Base-by-base conservation (phyloP, 1,140 invertebrate species). In the Ridgeia piscesae region DNA sequence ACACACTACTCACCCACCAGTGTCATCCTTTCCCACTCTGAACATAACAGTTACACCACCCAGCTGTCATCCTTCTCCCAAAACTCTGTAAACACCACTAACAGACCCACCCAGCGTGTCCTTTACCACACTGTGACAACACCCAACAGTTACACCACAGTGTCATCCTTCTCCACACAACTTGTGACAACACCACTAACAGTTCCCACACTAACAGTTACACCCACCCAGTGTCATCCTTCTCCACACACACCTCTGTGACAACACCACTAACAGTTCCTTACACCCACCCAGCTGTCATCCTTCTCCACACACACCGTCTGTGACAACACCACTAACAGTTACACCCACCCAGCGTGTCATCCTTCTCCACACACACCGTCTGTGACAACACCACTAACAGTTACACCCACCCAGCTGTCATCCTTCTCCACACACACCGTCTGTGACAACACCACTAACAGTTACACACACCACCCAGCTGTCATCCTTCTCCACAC, bases 251-350 rank as follows among this genome's bases (percentile, higher is more conserved):
- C 33, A 77, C 58, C 27, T 77, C 58, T 77, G 58, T 77, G 58
- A 6, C 58, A 77, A 77, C 58, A 77, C 2, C 58, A 77, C 58
- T 77, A 77, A 77, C 89, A 33, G n/a, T n/a, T n/a, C n/a, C 89
- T 42, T 42, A 42, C 42, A 42, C 42, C 99, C 99, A 93, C 99
- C 99, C 14, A 99, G 96, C 0, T 99, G 9, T 97, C 97, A 94
- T 98, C 97, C 96, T 99, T 99, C 96, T 99, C 99, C 91, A 99
- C 97, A 95, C 98, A 99, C 27, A 99, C 97, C 33, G 99, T 99
- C 97, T 98, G 95, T 42, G 42, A 42, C 42, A 42, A 42, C 27
- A 92, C 92, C 89, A 33, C 89, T 33, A 33, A 34, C 89, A 89
- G 89, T 33, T 89, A 89, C 89, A 89, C 89, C 33, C 89, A 89